Evolutionary conservation across 1,140 invertebrate species (phyloP).

Genomic region (Drosophila ohnishii): DNA sequence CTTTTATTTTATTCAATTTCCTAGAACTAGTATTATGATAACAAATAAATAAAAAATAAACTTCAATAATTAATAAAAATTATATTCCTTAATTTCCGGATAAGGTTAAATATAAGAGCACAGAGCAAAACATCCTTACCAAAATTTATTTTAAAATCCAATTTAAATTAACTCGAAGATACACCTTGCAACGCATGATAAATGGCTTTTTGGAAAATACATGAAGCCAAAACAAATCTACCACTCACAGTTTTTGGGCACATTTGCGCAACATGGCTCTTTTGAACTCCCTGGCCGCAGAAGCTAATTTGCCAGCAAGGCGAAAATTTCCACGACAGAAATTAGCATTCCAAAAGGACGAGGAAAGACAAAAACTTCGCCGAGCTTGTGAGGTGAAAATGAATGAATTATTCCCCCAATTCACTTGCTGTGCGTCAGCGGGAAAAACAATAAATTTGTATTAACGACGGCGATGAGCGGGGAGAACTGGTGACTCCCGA

Average conservation of each 20-base stretch:
- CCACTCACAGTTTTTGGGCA: conserved; percentile 39
- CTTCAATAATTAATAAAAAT: background rate
- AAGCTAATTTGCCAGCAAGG: conserved; percentile 45
- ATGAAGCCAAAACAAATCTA: conserved; percentile 48
- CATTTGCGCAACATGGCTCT: conserved; percentile 17
- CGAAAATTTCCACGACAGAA: conserved; percentile 48
- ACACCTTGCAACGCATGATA: background rate
- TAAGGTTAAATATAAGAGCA: background rate
- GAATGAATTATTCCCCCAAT: conserved; percentile 39
- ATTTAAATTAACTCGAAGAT: background rate
- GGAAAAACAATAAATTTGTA: conserved; percentile 45
- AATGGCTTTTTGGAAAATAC: conserved; percentile 3
- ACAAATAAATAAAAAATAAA: background rate
- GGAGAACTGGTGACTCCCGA: conserved; percentile 10
- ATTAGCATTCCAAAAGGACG: conserved; percentile 38
- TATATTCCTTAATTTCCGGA: background rate
- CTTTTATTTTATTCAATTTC: background rate
- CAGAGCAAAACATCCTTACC: too few relatives aligned
- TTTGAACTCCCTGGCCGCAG: conserved; percentile 3
- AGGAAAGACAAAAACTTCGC: background rate
- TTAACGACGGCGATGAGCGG: conserved; percentile 12
- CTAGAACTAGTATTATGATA: background rate
- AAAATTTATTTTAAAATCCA: too few relatives aligned
- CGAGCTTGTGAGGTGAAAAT: conserved; percentile 15
- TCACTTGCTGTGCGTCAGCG: conserved; percentile 22